Percentiles rank a stretch among this genome's conserved stretches.
These are phyloP conservation scores for Zapus hudsonius DNA, from an alignment of 2,113 vertebrate genomes.

Conservation along the genomic window DNA sequence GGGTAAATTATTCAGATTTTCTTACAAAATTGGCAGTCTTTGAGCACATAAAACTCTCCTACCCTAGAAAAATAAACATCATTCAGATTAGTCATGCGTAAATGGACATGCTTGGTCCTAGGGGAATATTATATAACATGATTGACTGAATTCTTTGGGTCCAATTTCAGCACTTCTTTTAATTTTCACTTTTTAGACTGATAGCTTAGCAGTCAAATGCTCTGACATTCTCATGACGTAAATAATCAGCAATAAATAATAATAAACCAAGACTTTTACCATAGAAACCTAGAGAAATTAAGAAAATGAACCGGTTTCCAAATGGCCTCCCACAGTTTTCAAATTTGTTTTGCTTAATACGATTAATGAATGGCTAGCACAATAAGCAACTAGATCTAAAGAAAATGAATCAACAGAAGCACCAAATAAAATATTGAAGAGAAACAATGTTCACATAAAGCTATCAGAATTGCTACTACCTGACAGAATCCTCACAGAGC, in stretches of 20 bases:
- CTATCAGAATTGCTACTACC: constrained; percentile 83
- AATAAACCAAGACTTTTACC: background rate
- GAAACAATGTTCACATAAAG: background rate
- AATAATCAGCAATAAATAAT: background rate
- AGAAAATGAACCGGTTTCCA: background rate
- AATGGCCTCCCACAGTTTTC: no score
- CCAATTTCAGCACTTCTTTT: background rate
- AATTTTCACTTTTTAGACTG: constrained; percentile 20
- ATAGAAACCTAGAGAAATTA: background rate
- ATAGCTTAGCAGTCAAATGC: background rate
- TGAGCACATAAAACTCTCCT: background rate
- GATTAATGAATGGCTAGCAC: background rate
- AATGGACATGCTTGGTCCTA: background rate
- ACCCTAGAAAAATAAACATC: background rate
- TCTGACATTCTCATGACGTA: background rate
- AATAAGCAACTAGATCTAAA: constrained; percentile 21
- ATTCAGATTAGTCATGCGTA: background rate
- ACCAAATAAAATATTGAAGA: constrained; percentile 10
- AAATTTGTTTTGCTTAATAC: background rate
- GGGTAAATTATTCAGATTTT: background rate
- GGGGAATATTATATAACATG: background rate
- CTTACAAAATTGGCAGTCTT: background rate
- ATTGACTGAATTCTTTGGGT: background rate
- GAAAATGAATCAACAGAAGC: background rate
- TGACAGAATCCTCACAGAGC: constrained; percentile 90